Evolutionary conservation across 1,140 invertebrate genomes (phyloP).

Genomic region (Phocides pigmalion): DNA sequence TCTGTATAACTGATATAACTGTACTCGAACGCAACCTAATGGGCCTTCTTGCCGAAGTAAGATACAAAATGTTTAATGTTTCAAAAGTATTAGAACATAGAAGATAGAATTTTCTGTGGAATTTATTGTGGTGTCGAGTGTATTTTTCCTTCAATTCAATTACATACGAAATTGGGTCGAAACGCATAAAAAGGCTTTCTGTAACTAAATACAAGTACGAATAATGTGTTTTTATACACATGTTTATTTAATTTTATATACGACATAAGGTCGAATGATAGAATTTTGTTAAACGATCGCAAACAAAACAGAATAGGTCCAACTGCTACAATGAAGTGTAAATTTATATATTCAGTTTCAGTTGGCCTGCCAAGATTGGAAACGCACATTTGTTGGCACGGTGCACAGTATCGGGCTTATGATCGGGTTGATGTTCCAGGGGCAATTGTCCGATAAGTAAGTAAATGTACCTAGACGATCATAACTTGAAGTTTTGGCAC

Average conservation of each 20-base stretch:
- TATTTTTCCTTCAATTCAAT: no score
- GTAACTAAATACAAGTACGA: no score
- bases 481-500: constrained; percentile 32
- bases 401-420: constrained; percentile 76
- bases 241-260: no score
- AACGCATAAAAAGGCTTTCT: no score
- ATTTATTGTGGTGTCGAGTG: no score
- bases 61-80: constrained; percentile 29
- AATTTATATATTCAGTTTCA: constrained; percentile 44
- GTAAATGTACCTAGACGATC: constrained; percentile 32
- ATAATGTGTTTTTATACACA: no score
- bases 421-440: constrained; percentile 56
- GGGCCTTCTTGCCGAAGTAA: constrained; percentile 27
- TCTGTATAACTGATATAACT: constrained; percentile 19
- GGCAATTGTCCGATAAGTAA: constrained; percentile 64
- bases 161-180: no score
- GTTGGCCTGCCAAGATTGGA: constrained; percentile 65
- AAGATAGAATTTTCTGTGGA: background rate
- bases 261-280: no score
- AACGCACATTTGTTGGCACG: constrained; percentile 79
- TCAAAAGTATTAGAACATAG: constrained; percentile 1
- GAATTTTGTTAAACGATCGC: no score
- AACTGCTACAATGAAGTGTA: background rate
- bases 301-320: no score
- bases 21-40: constrained; percentile 23